Conservation (phyloP, 2,113 vertebrate genomes). For the Dipodomys stephensi region DNA sequence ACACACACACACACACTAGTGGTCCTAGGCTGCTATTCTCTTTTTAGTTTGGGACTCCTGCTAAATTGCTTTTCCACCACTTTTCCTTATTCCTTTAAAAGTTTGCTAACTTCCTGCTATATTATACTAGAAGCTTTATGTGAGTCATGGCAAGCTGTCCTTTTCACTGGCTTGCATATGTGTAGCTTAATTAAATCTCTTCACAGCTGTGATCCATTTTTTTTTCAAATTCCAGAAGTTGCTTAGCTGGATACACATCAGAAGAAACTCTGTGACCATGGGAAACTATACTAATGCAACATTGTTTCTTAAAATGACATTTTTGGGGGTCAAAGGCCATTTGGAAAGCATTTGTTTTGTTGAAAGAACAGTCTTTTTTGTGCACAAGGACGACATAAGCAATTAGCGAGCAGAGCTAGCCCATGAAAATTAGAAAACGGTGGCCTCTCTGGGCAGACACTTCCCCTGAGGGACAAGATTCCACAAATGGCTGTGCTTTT, state of each 20-base stretch:
- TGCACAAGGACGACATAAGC: not conserved
- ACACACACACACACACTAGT: not conserved
- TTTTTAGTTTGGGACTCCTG: not conserved
- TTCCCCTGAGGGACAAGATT: not conserved
- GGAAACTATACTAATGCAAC: constrained; percentile 3
- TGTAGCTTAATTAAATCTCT: constrained; percentile 33
- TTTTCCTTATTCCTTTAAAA: not conserved
- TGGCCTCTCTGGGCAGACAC: not conserved
- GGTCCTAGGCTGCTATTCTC: not conserved
- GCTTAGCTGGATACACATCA: not conserved
- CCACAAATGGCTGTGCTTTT: not conserved
- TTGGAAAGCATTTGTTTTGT: constrained; percentile 6
- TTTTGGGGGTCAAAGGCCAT: not conserved
- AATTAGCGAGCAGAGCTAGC: not conserved
- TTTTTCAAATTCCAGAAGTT: constrained; percentile 3
- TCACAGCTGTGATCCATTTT: not conserved
- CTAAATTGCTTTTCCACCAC: not conserved
- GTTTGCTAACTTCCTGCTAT: not conserved
- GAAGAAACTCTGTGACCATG: constrained; percentile 1
- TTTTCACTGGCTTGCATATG: not conserved
- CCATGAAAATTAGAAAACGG: not conserved
- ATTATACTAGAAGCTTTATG: not conserved
- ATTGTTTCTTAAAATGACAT: constrained; percentile 1
- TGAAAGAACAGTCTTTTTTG: not conserved
- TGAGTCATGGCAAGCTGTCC: not conserved